phyloP scores from a whole-genome alignment of 2,113 vertebrate genomes.

The Arenaria interpres region DNA sequence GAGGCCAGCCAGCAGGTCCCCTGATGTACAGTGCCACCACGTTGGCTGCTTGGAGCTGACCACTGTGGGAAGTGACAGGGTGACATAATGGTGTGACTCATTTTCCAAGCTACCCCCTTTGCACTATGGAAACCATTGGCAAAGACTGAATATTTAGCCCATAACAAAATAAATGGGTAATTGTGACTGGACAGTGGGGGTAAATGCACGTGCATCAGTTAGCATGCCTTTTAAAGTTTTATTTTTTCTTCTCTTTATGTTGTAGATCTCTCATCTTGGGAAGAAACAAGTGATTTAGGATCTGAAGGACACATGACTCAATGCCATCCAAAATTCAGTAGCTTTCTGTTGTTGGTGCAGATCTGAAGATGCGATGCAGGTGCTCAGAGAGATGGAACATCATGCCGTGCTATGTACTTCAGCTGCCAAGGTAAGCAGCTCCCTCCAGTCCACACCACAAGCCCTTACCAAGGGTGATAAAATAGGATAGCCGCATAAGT shows the following conservation, averaged over 20 bases:
- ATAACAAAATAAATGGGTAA: background rate
- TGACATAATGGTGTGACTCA: background rate
- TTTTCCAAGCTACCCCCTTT: background rate
- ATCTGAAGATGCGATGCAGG: background rate
- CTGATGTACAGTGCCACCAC: background rate
- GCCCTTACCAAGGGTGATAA: background rate
- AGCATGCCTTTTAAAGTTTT: background rate
- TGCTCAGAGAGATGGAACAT: background rate
- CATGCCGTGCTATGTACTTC: background rate
- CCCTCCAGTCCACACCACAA: background rate
- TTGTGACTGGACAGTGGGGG: background rate
- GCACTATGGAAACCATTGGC: background rate
- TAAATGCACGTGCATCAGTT: background rate
- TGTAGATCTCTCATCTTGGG: background rate
- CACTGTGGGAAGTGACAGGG: background rate
- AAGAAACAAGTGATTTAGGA: background rate
- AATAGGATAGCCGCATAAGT: background rate
- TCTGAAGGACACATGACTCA: background rate
- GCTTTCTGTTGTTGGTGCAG: background rate
- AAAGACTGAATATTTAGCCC: background rate
- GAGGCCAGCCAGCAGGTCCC: background rate
- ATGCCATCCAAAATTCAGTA: background rate
- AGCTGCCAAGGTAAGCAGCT: background rate
- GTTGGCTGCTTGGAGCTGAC: background rate
- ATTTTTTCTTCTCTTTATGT: background rate